These are phyloP conservation scores for Drosophila koepferae DNA, from an alignment of 2,888 invertebrate species.

Conservation along the genomic window DNA sequence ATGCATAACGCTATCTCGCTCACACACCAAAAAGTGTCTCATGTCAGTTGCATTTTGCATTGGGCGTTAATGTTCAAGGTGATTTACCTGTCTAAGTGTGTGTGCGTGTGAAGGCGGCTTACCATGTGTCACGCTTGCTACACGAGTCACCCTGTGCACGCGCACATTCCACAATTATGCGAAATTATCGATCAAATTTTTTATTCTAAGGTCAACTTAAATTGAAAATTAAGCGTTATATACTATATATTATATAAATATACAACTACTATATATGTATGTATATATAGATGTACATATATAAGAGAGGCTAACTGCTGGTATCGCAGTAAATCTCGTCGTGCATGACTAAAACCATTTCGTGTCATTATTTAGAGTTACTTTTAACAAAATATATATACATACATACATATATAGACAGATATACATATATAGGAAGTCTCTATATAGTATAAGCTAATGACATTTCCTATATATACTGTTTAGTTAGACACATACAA, in stretches of 20 bases:
- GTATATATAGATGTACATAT: neutral
- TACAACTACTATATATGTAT: neutral
- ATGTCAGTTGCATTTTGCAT: slow-evolving; percentile 76
- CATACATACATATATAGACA: neutral
- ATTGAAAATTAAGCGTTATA: slow-evolving; percentile 62
- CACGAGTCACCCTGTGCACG: slow-evolving; percentile 32
- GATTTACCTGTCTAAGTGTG: slow-evolving; percentile 57
- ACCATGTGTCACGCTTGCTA: slow-evolving; percentile 62
- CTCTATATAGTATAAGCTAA: neutral
- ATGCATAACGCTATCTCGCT: slow-evolving; percentile 33
- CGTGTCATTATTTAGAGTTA: slow-evolving; percentile 32
- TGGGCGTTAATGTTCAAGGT: slow-evolving; percentile 83
- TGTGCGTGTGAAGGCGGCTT: slow-evolving; percentile 42
- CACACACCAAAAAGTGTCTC: slow-evolving; percentile 43
- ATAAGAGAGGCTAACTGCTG: slow-evolving; percentile 38
- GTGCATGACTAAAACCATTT: slow-evolving; percentile 63
- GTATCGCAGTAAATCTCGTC: slow-evolving; percentile 54
- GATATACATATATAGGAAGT: neutral
- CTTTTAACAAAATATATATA: slow-evolving; percentile 1
- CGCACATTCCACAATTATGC: slow-evolving; percentile 75
- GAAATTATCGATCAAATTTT: slow-evolving; percentile 83
- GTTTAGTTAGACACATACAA: neutral
- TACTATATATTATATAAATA: neutral
- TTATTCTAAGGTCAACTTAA: slow-evolving; percentile 77
- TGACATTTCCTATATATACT: neutral